A percentile compares a stretch with the other conserved stretches of the same genome.
Evolutionary conservation across 2,888 invertebrate species (phyloP).

Genomic region (Cartodere bifasciata): DNA sequence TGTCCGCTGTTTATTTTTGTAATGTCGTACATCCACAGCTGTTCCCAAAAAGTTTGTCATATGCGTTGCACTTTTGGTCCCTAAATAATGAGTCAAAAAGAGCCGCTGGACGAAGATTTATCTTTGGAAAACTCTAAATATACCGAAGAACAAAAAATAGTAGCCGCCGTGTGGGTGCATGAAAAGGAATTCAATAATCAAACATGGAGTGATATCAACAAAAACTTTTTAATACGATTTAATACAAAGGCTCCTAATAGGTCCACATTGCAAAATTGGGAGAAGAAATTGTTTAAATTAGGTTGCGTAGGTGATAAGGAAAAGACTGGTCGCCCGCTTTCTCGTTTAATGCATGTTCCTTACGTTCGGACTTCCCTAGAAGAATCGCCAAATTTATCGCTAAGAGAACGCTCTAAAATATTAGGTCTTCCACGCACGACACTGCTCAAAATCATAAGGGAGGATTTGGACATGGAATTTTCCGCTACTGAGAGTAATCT

Average conservation of each 20-base stretch:
- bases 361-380: conserved; percentile 32
- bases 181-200: conserved; percentile 33
- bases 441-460: conserved; percentile 32
- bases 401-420: conserved; percentile 33
- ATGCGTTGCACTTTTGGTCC: conserved; percentile 6
- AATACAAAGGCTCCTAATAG: conserved; percentile 31
- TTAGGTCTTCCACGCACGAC: conserved; percentile 34
- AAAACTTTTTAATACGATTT: conserved; percentile 35
- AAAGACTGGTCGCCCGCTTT: conserved; percentile 32
- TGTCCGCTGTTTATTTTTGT: no score
- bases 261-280: conserved; percentile 20
- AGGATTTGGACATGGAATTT: conserved; percentile 29
- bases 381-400: conserved; percentile 31
- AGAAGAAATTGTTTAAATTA: conserved; percentile 18
- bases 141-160: conserved; percentile 35
- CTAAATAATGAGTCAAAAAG: conserved; percentile 6
- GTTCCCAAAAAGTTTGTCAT: conserved; percentile 17
- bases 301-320: conserved; percentile 36
- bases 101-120: conserved; percentile 7
- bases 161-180: conserved; percentile 40
- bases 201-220: conserved; percentile 31
- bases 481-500: conserved; percentile 20
- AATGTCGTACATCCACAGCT: conserved; percentile 23
- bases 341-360: conserved; percentile 26
- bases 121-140: conserved; percentile 14